Base-by-base conservation (phyloP, 2,888 invertebrate species). In the Auanema freiburgensis region DNA sequence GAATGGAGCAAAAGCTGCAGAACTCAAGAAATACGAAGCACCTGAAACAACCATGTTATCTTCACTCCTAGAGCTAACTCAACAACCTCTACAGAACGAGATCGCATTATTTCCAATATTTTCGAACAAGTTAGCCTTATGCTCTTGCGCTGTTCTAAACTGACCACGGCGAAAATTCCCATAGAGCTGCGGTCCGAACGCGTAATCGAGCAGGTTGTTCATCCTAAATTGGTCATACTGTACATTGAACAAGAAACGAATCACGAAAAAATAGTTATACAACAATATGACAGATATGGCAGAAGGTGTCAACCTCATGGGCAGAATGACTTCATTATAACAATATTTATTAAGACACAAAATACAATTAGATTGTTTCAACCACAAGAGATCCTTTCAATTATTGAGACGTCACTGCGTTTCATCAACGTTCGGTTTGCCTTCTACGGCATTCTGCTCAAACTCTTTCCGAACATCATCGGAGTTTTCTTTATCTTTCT, bases 141-240 rank as follows among this genome's bases (percentile, higher is more conserved):
- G 50, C 40, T 64, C 56, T 0, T n/a, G n/a, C n/a, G n/a, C n/a
- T n/a, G n/a, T n/a, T n/a, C n/a, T n/a, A n/a, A n/a, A n/a, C n/a
- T n/a, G n/a, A n/a, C 59, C 64, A 6, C 23, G 49, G 18, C 56
- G 40, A 53, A 65, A 71, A 3, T 65, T 23, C 42, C 70, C 65
- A 63, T 76, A 76, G 12, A 73, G 58, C 41, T 69, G 67, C 8
- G 76, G 76, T 11, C 70, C 71, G 23, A 23, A 51, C 6, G 71
- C 23, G n/a, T 57, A 33, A 23, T 63, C 51, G 66, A 63, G 58
- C 4, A 70, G 18, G 49, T 64, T 18, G 16, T 5, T 10, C 46
- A 46, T 46, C 21, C 10, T 5, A 46, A 46, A 21, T 3, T 5
- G 46, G 10, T 46, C 10, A 21, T 46, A 10, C 3, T 18, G 21